Percentiles rank a stretch among this genome's conserved stretches.
Conservation (phyloP, 2,797 vertebrate species). For the Rhynchonycteris naso region DNA sequence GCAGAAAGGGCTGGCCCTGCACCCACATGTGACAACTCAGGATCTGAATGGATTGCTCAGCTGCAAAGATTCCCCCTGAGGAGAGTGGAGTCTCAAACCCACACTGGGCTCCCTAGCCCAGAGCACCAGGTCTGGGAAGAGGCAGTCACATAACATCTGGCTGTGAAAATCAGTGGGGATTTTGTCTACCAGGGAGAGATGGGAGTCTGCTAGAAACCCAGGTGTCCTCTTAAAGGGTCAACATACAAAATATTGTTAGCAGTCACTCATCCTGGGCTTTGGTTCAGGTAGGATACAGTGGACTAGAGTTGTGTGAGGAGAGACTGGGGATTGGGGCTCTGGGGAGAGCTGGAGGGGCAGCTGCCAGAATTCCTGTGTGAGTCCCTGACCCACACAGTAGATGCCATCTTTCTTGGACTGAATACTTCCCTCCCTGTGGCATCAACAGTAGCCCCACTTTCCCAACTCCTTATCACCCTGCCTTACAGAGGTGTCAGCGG, state of each 20-base stretch:
- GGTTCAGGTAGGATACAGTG: not conserved
- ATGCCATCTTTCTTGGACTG: not conserved
- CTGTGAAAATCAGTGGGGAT: not conserved
- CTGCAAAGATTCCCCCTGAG: not conserved
- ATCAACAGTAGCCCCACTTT: not conserved
- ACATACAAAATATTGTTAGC: not conserved
- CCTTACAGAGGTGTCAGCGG: not conserved
- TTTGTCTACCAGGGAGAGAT: not conserved
- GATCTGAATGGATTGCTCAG: not conserved
- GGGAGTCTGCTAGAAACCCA: not conserved
- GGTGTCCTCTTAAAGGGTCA: not conserved
- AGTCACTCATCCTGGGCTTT: not conserved
- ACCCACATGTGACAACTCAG: not conserved
- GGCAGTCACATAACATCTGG: not conserved
- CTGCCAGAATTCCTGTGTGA: not conserved
- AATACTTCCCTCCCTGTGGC: not conserved
- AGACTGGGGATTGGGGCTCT: not conserved
- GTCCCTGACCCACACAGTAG: not conserved
- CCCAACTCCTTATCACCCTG: fast-evolving
- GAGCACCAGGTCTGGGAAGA: not conserved
- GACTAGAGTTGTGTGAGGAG: not conserved
- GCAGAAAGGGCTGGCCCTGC: not conserved
- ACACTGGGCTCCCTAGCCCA: not conserved
- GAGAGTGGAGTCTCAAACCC: not conserved
- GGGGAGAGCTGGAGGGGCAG: not conserved